Evolutionary conservation across 1,140 invertebrate species (phyloP).

Genomic region (Drosophila arawakana): DNA sequence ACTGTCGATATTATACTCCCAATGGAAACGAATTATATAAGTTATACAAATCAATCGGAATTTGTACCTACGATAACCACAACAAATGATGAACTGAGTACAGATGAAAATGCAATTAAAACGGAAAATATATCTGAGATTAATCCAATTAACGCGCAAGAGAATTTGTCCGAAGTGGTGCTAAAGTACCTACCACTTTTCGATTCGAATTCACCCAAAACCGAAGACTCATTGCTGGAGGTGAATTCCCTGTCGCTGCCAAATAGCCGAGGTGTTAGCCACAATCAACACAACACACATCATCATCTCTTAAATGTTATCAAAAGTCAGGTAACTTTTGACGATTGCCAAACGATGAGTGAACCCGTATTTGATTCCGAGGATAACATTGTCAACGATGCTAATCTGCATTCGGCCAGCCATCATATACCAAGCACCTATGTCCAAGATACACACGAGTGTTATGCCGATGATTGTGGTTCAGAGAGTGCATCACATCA

Average conservation of each 20-base stretch:
- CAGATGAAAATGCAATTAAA: slow-evolving; percentile 42
- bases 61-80: slow-evolving; percentile 56
- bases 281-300: neutral
- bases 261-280: slow-evolving; percentile 37
- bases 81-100: slow-evolving; percentile 49
- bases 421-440: slow-evolving; percentile 61
- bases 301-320: slow-evolving; percentile 47
- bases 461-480: slow-evolving; percentile 62
- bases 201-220: slow-evolving; percentile 29
- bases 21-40: slow-evolving; percentile 58
- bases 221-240: slow-evolving; percentile 49
- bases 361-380: slow-evolving; percentile 69
- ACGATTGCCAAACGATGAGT: slow-evolving; percentile 33
- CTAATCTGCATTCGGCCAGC: slow-evolving; percentile 83
- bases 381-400: slow-evolving; percentile 79
- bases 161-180: slow-evolving; percentile 49
- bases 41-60: slow-evolving; percentile 56
- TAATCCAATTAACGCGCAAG: slow-evolving; percentile 35
- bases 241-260: slow-evolving; percentile 16
- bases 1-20: slow-evolving; percentile 65
- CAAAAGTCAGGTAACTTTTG: slow-evolving; percentile 38
- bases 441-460: slow-evolving; percentile 63
- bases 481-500: slow-evolving; percentile 58
- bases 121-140: slow-evolving; percentile 53
- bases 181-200: slow-evolving; percentile 44